Evolutionary conservation across 2,797 vertebrate species (phyloP).

Genomic region (Arnoldichthys spilopterus): DNA sequence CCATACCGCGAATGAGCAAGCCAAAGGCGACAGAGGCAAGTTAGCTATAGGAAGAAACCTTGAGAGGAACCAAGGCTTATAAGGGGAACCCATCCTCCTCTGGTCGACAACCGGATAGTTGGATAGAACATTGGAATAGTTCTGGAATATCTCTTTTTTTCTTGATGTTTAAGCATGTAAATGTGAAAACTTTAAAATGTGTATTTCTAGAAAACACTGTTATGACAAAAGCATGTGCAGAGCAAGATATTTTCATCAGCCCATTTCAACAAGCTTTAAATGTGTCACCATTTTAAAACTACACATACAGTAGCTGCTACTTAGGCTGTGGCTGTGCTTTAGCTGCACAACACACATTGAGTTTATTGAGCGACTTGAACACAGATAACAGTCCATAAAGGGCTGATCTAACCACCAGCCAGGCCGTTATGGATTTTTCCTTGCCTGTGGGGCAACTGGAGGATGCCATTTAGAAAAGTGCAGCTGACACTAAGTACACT

Average conservation of each 20-base stretch:
- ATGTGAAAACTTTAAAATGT: neutral
- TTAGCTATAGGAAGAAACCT: too few relatives aligned
- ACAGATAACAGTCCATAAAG: slow-evolving; percentile 44
- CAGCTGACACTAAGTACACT: slow-evolving; percentile 13
- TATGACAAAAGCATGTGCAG: neutral
- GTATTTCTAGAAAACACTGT: neutral
- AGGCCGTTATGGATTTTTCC: slow-evolving; percentile 36
- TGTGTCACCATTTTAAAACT: neutral
- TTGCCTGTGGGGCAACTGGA: slow-evolving; percentile 25
- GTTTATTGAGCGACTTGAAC: slow-evolving; percentile 34
- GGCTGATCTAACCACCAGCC: slow-evolving; percentile 27
- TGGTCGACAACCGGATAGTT: too few relatives aligned
- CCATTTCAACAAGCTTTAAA: slow-evolving; percentile 1
- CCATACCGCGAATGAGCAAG: too few relatives aligned
- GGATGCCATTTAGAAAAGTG: slow-evolving; percentile 20
- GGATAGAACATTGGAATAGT: too few relatives aligned
- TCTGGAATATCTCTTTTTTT: too few relatives aligned
- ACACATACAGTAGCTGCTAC: neutral
- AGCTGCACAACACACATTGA: slow-evolving; percentile 4
- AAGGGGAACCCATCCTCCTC: too few relatives aligned
- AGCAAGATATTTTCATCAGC: too few relatives aligned
- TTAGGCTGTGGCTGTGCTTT: neutral
- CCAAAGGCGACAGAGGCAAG: too few relatives aligned
- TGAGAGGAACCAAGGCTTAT: too few relatives aligned
- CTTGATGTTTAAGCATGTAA: neutral